Evolutionary conservation across 2,113 vertebrate genomes (phyloP), one percentile per base, ranked within the genome.

Genomic region (Silurus asotus): DNA sequence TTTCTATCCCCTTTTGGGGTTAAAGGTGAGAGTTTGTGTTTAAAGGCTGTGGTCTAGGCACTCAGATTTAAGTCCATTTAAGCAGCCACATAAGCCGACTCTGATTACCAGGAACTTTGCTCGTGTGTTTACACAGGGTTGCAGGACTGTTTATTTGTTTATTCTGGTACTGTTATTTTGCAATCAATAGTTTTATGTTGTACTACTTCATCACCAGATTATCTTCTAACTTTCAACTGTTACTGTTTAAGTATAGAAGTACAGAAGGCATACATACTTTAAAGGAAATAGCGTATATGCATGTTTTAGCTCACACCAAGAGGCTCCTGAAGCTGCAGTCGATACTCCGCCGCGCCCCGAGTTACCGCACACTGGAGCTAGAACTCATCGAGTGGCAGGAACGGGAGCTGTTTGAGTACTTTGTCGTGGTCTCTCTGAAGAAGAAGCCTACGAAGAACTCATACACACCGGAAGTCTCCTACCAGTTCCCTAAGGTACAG

Each of bases 301-400:
- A 2, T 70, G 56, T 87, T 11, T 11, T 91, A 99, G 98, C 97
- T 88, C 98, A 99, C 87, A 99, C 98, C 0, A 97, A 99, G 91
- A 97, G 98, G 87, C 93, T 99, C 75, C 93, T 98, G 28, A 97
- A 98, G 89, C 96, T 99, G 89, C 98, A 99, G 93, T 99, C 98
- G 0, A 95, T 99, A 93, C 94, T 99, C 88, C 97, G 96, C 86
- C 95, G 96, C 23, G 97, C 98, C 0, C 97, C 98, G 72, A 99
- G 98, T 92, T 99, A 99, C 84, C 96, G 97, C 82, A 99, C 98
- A 0, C 94, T 99, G 95, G 98, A 99, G 92, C 94, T 99, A 91
- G 97, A 99, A 93, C 94, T 99, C 86, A 96, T 99, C 0, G 97
- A 99, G 91, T 99, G 98, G 98, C 98, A 99, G 93, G 98, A 99